Conservation (phyloP, 2,113 vertebrate species). For the Phocoena sinus region DNA sequence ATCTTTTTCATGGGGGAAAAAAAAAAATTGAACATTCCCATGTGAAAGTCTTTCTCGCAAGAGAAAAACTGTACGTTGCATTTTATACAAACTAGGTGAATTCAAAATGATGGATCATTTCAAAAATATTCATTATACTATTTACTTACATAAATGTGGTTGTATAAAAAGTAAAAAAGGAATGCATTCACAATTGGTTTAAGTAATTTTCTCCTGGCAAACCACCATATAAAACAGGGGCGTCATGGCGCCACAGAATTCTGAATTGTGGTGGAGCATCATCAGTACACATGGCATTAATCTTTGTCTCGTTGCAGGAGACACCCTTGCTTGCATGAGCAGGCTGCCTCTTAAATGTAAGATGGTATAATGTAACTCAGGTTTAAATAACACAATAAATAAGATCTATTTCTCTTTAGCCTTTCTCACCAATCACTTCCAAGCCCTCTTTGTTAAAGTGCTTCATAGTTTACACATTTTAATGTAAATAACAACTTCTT, state of each 20-base stretch:
- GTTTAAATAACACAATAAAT: constrained; percentile 82
- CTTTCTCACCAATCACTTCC: constrained; percentile 19
- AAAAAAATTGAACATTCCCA: constrained; percentile 75
- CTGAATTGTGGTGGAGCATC: constrained; percentile 92
- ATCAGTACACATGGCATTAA: constrained; percentile 95
- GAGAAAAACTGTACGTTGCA: constrained; percentile 63
- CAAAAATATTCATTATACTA: constrained; percentile 86
- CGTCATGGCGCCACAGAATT: constrained; percentile 95
- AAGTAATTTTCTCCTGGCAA: constrained; percentile 92
- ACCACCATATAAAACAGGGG: constrained; percentile 89
- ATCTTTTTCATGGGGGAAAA: constrained; percentile 66
- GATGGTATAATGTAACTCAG: constrained; percentile 78
- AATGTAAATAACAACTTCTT: constrained; percentile 30
- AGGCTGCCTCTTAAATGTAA: constrained; percentile 87
- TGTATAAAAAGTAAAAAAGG: constrained; percentile 83
- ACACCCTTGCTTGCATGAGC: constrained; percentile 88
- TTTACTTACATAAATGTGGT: constrained; percentile 84
- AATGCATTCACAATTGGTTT: constrained; percentile 91
- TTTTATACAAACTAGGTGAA: constrained; percentile 84
- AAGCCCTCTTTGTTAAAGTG: constrained; percentile 66
- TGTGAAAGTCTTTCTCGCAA: constrained; percentile 76
- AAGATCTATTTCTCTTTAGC: constrained; percentile 59
- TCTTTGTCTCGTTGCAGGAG: constrained; percentile 90
- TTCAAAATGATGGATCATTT: constrained; percentile 81
- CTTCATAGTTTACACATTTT: constrained; percentile 61